These are phyloP conservation scores for Leptobrachium ailaonicum DNA, from an alignment of 2,113 vertebrate genomes.

Conservation along the genomic window DNA sequence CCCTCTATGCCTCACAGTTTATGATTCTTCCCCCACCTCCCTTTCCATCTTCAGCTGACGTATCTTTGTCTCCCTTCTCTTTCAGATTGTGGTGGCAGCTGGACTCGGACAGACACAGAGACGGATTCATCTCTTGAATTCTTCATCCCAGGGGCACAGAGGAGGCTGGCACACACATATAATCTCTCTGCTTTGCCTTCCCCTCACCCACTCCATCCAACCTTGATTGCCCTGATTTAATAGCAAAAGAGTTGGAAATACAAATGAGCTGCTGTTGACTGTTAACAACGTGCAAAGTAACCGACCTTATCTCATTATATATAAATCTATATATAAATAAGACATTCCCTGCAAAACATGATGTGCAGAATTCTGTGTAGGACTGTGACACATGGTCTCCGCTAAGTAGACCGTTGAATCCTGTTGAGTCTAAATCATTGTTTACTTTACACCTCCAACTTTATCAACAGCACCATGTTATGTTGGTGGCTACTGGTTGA, in stretches of 20 bases:
- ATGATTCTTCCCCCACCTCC: background rate
- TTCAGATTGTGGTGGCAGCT: conserved; percentile 74
- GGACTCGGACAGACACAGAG: conserved; percentile 54
- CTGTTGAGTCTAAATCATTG: conserved; percentile 3
- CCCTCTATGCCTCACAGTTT: background rate
- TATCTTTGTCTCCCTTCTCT: conserved; percentile 57
- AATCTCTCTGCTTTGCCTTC: conserved; percentile 27
- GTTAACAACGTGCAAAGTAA: conserved; percentile 6
- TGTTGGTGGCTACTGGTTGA: conserved; percentile 68
- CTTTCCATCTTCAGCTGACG: conserved; percentile 42
- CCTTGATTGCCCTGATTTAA: conserved; percentile 6
- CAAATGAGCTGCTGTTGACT: conserved; percentile 32
- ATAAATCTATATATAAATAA: background rate
- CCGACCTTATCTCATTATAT: conserved; percentile 9
- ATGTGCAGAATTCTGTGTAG: conserved; percentile 59
- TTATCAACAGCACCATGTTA: conserved; percentile 61
- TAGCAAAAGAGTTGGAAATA: conserved; percentile 19
- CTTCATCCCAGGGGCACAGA: conserved; percentile 27
- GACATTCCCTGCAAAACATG: conserved; percentile 19
- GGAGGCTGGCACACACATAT: conserved; percentile 27
- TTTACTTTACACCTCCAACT: background rate
- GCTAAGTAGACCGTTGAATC: conserved; percentile 54
- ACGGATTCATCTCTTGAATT: conserved; percentile 41
- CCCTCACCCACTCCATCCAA: background rate
- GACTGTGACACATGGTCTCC: conserved; percentile 56